Conservation (phyloP, 2,113 vertebrate species). For the Spermophilus dauricus region DNA sequence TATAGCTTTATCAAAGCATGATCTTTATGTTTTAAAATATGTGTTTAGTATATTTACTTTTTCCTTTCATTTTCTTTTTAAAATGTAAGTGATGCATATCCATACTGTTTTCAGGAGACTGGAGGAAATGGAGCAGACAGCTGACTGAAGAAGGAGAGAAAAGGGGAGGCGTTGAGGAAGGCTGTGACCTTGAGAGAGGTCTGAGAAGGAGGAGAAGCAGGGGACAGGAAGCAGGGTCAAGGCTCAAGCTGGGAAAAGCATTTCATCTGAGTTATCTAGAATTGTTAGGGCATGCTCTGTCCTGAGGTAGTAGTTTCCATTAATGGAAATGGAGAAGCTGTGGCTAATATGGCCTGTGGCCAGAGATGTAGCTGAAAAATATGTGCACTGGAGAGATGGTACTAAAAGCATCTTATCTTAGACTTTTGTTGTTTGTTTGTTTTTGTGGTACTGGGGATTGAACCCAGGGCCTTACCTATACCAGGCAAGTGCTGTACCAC, state of each 20-base stretch:
- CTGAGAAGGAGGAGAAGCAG: neutral
- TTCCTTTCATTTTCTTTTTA: neutral
- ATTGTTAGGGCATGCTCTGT: neutral
- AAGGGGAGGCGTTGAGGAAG: neutral
- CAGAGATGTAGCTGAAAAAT: neutral
- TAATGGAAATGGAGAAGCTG: neutral
- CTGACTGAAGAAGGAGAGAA: neutral
- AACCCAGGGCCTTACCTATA: no score
- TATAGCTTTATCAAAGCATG: neutral
- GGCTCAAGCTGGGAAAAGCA: neutral
- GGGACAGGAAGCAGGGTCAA: neutral
- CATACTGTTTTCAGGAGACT: neutral
- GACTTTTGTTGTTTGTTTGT: no score
- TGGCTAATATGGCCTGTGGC: neutral
- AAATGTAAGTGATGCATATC: neutral
- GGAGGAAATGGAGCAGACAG: neutral
- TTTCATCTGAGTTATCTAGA: neutral
- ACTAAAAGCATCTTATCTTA: neutral
- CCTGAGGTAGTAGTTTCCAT: neutral
- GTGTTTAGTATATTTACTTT: neutral
- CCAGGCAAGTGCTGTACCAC: no score
- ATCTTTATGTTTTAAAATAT: neutral
- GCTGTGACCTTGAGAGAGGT: neutral
- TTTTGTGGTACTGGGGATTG: no score
- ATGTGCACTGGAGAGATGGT: neutral